Conservation (phyloP, 2,888 invertebrate species). For the Epirrita christyi region DNA sequence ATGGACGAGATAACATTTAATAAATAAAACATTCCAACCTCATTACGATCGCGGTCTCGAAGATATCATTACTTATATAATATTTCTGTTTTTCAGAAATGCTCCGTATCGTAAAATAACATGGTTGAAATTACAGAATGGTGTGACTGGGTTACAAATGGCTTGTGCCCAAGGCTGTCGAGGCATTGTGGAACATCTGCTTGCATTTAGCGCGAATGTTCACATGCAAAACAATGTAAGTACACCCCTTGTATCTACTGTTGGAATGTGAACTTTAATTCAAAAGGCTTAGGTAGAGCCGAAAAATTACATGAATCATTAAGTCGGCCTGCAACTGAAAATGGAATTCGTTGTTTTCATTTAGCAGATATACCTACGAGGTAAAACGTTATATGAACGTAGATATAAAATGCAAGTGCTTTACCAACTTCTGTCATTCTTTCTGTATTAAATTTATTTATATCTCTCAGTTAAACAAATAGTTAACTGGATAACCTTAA, state of each 20-base stretch:
- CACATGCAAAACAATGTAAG: constrained; percentile 88
- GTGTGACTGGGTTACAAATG: constrained; percentile 88
- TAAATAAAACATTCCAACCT: constrained; percentile 45
- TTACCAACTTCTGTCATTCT: too few species aligned
- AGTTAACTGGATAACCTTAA: too few species aligned
- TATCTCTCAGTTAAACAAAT: too few species aligned
- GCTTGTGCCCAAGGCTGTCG: constrained; percentile 88
- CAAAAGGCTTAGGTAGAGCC: neutral
- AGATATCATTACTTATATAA: constrained; percentile 25
- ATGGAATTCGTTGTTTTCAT: neutral
- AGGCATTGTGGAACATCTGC: constrained; percentile 87
- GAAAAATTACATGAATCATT: neutral
- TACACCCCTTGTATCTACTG: constrained; percentile 2
- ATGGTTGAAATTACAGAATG: constrained; percentile 78
- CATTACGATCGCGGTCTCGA: constrained; percentile 30
- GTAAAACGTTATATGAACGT: neutral
- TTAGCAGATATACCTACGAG: neutral
- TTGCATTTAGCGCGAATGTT: constrained; percentile 86
- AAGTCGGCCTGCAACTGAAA: constrained; percentile 1
- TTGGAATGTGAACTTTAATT: constrained; percentile 5
- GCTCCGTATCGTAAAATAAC: constrained; percentile 3
- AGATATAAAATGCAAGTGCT: too few species aligned
- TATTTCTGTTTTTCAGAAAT: neutral
- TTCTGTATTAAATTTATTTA: too few species aligned
- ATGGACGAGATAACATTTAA: constrained; percentile 33